These are phyloP conservation scores for Zingel zingel DNA, from an alignment of 2,113 vertebrate species.

Conservation along the genomic window DNA sequence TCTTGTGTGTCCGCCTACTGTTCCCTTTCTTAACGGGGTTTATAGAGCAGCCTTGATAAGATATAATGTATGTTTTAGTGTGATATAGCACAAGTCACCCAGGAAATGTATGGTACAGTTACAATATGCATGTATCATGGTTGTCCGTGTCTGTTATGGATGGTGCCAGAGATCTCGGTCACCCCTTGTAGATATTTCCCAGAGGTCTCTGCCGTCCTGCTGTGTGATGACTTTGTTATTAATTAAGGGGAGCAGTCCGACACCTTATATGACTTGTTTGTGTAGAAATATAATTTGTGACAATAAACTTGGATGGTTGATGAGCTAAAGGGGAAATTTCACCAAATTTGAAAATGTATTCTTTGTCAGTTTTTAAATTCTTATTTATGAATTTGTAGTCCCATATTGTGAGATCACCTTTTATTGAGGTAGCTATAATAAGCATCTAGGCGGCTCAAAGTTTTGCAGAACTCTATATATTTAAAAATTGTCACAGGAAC, in stretches of 20 bases:
- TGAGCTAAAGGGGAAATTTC: conserved; percentile 40
- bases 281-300: conserved; percentile 60
- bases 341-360: conserved; percentile 22
- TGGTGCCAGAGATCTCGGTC: conserved; percentile 14
- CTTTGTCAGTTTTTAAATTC: conserved; percentile 9
- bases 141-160: conserved; percentile 12
- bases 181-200: conserved; percentile 67
- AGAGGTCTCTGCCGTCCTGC: conserved; percentile 46
- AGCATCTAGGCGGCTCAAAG: background rate
- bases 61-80: conserved; percentile 32
- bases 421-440: background rate
- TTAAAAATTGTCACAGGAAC: conserved; percentile 3
- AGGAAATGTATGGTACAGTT: conserved; percentile 28
- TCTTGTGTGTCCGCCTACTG: conserved; percentile 48
- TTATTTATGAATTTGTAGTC: conserved; percentile 25
- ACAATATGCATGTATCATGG: conserved; percentile 12
- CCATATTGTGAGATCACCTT: conserved; percentile 4
- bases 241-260: conserved; percentile 40
- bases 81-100: conserved; percentile 47
- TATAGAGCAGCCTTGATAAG: conserved; percentile 21
- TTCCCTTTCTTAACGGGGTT: conserved; percentile 4
- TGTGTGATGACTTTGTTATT: conserved; percentile 58
- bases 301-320: conserved; percentile 3
- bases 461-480: conserved; percentile 24
- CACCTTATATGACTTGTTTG: conserved; percentile 60